phyloP scores from a whole-genome alignment of 2,797 vertebrate genomes.

The Tenualosa ilisha region DNA sequence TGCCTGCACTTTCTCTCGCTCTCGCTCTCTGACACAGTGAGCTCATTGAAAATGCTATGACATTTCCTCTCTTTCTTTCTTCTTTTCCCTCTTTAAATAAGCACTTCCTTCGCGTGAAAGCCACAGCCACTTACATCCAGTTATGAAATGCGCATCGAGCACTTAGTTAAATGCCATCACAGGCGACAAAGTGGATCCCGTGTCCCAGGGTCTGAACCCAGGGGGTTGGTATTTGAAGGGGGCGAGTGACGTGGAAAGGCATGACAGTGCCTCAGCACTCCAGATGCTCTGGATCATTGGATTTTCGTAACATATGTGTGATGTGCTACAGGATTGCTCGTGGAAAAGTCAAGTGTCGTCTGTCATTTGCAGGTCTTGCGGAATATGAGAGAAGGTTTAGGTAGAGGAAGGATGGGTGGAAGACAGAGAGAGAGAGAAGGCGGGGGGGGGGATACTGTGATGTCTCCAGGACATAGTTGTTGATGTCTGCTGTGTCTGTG shows the following conservation, averaged over 20 bases:
- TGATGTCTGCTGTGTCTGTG: neutral
- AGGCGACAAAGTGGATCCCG: neutral
- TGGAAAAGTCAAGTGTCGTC: neutral
- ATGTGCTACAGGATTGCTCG: neutral
- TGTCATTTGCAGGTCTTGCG: neutral
- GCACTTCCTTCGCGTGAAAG: neutral
- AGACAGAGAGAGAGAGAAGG: neutral
- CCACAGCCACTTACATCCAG: neutral
- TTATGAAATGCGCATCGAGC: slow-evolving; percentile 26
- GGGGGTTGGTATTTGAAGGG: neutral
- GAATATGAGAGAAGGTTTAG: neutral
- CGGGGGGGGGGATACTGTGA: neutral
- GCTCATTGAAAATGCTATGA: slow-evolving; percentile 16
- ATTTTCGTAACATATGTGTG: neutral
- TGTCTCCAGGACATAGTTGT: neutral
- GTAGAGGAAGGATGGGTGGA: neutral
- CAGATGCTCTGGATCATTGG: neutral
- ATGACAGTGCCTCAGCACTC: neutral
- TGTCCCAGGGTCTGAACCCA: neutral
- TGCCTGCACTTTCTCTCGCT: neutral
- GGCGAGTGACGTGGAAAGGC: no score
- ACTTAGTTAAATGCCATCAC: slow-evolving; percentile 17
- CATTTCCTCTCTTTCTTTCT: slow-evolving; percentile 6
- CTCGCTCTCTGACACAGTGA: neutral
- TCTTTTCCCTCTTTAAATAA: neutral